Evolutionary conservation across 2,797 vertebrate species (phyloP).

Genomic region (Sphaeramia orbicularis): DNA sequence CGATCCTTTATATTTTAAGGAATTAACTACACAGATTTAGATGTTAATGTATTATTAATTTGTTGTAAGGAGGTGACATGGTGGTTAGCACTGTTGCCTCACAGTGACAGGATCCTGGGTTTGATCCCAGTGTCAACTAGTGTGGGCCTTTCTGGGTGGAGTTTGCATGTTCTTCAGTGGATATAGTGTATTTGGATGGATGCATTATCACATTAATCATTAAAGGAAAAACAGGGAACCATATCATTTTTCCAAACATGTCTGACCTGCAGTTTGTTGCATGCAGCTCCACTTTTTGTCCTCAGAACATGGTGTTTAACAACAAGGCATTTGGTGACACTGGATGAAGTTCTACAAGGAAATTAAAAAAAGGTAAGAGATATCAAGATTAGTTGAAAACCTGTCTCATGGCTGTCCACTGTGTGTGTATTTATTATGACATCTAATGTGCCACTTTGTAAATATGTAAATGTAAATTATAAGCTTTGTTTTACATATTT

Average conservation of each 20-base stretch:
- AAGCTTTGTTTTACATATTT: not conserved
- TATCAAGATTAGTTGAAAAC: not conserved
- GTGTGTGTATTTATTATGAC: not conserved
- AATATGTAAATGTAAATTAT: not conserved
- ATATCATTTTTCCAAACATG: not conserved
- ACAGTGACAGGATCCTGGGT: no score
- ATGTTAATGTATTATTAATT: no score
- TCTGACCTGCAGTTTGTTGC: conserved; percentile 82
- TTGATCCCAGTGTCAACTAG: no score
- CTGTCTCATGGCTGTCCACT: not conserved
- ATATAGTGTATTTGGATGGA: no score
- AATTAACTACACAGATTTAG: no score
- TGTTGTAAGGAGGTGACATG: no score
- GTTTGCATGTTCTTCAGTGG: no score
- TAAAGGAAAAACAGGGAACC: no score
- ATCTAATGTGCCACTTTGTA: not conserved
- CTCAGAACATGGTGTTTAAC: conserved; percentile 76
- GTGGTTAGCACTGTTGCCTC: no score
- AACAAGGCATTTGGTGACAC: conserved; percentile 83
- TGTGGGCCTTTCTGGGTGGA: no score
- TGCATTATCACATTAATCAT: no score
- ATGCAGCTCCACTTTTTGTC: conserved; percentile 63
- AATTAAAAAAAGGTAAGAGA: conserved; percentile 4
- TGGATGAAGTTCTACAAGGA: conserved; percentile 59
- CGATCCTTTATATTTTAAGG: no score